These are phyloP conservation scores for Noctua comes DNA, from an alignment of 2,888 invertebrate genomes.

Conservation along the genomic window DNA sequence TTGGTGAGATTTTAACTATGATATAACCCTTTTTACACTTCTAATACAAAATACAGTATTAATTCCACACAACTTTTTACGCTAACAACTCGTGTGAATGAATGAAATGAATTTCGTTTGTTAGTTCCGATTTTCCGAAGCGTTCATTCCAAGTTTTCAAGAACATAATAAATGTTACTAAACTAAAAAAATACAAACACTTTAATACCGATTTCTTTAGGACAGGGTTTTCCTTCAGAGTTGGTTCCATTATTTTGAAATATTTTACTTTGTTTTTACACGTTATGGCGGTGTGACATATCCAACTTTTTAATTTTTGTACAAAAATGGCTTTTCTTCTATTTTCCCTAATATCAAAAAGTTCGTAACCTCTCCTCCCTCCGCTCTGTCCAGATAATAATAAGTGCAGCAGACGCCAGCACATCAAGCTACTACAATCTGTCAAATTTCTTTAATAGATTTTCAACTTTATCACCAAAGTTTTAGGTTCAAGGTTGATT, in stretches of 20 bases:
- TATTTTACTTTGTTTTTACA: constrained; percentile 49
- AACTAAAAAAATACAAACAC: constrained; percentile 53
- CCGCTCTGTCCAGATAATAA: not conserved
- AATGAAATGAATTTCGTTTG: constrained; percentile 68
- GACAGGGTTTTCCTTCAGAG: constrained; percentile 54
- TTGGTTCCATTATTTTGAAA: constrained; percentile 61
- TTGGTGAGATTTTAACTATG: constrained; percentile 61
- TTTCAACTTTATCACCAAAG: too few species aligned
- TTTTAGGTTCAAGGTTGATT: too few species aligned
- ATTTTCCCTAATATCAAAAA: constrained; percentile 4
- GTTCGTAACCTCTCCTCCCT: not conserved
- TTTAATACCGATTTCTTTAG: constrained; percentile 58
- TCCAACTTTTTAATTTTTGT: constrained; percentile 55
- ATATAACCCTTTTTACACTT: constrained; percentile 58
- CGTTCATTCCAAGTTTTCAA: constrained; percentile 63
- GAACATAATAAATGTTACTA: constrained; percentile 36
- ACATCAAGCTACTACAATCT: too few species aligned
- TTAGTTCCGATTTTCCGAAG: constrained; percentile 53
- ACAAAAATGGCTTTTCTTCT: constrained; percentile 50
- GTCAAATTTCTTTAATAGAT: too few species aligned
- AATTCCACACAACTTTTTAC: constrained; percentile 67
- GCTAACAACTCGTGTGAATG: constrained; percentile 77
- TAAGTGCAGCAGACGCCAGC: not conserved
- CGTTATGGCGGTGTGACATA: constrained; percentile 53
- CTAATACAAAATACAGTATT: constrained; percentile 62